Conservation (phyloP, 2,113 vertebrate genomes). For the Megaceryle maxima region DNA sequence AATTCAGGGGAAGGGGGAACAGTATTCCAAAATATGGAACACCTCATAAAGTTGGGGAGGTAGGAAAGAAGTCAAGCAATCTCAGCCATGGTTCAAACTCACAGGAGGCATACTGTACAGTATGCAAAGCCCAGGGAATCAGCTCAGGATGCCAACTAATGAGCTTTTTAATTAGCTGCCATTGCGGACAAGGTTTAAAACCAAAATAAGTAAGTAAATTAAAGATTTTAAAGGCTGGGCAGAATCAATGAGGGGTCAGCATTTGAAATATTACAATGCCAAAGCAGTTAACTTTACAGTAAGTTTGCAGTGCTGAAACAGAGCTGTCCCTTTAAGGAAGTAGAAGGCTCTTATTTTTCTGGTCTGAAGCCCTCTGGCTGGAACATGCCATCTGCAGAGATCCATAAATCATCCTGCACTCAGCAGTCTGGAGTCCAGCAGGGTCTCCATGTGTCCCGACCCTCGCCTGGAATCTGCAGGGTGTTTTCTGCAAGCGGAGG, state of each 20-base stretch:
- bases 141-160: slow-evolving; percentile 52
- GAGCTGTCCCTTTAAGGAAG: not conserved
- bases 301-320: not conserved
- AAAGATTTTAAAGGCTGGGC: slow-evolving; percentile 58
- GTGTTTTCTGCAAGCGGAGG: not conserved
- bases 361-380: slow-evolving; percentile 23
- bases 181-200: slow-evolving; percentile 42
- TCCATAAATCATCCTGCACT: not conserved
- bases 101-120: not conserved
- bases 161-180: slow-evolving; percentile 65
- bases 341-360: not conserved
- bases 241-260: slow-evolving; percentile 34
- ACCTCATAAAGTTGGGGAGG: slow-evolving; percentile 57
- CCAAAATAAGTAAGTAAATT: slow-evolving; percentile 62
- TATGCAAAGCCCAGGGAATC: slow-evolving; percentile 31
- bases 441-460: not conserved
- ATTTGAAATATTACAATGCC: slow-evolving; percentile 24
- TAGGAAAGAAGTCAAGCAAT: not conserved
- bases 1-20: not conserved
- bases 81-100: not conserved
- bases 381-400: not conserved
- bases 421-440: slow-evolving; percentile 20
- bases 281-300: not conserved
- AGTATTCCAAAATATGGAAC: slow-evolving; percentile 51
- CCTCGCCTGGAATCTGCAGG: not conserved